These are phyloP conservation scores for Phengaris arion DNA, from an alignment of 2,888 invertebrate species.

Conservation along the genomic window DNA sequence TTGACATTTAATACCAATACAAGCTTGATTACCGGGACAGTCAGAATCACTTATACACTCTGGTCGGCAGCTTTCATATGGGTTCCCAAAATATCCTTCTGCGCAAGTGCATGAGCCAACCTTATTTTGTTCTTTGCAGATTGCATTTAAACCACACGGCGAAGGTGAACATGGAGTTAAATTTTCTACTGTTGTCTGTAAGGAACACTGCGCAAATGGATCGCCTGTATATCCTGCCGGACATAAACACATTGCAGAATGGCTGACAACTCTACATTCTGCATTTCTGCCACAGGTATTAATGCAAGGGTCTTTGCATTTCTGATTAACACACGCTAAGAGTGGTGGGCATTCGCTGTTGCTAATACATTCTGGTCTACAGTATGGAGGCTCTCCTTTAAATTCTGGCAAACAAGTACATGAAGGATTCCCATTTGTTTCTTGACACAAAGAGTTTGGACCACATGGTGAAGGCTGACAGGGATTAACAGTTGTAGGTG, in stretches of 20 bases:
- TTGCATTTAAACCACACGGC: conserved; percentile 86
- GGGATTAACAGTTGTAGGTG: conserved; percentile 74
- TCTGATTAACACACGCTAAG: conserved; percentile 85
- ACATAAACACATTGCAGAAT: conserved; percentile 89
- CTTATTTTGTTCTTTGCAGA: conserved; percentile 83
- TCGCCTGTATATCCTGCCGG: conserved; percentile 81
- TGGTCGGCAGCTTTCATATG: conserved; percentile 87
- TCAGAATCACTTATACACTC: conserved; percentile 87
- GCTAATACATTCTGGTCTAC: conserved; percentile 88
- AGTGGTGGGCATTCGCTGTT: conserved; percentile 86
- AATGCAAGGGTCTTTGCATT: conserved; percentile 86
- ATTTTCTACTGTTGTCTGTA: conserved; percentile 70
- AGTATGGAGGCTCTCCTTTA: conserved; percentile 86
- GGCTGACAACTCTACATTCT: conserved; percentile 86
- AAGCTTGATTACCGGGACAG: conserved; percentile 85
- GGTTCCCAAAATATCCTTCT: conserved; percentile 86
- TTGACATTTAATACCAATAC: conserved; percentile 85
- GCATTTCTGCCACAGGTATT: conserved; percentile 86
- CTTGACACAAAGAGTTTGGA: conserved; percentile 86
- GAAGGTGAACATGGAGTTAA: conserved; percentile 83
- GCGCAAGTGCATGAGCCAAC: conserved; percentile 85
- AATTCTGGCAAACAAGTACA: conserved; percentile 86
- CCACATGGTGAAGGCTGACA: conserved; percentile 90
- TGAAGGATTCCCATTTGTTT: conserved; percentile 83
- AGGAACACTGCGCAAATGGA: conserved; percentile 81